Base-by-base conservation (phyloP, 2,888 invertebrate genomes). In the Tridacna gigas region DNA sequence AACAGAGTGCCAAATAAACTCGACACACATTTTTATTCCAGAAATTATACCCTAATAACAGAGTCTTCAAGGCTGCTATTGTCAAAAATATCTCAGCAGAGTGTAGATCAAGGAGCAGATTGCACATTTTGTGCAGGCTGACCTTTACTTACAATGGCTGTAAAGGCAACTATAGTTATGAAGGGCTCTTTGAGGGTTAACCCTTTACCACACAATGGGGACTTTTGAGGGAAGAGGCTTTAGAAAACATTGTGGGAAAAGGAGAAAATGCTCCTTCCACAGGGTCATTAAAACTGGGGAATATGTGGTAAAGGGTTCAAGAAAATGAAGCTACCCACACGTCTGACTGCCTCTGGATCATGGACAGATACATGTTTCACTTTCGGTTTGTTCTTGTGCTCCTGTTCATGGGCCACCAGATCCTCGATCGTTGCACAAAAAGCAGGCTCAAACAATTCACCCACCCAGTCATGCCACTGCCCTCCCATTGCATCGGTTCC, bases 381-480 rank as follows among this genome's bases (percentile, higher is more conserved):
- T 51, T 63, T 80, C 0, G 87, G 87, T 65, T 87, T 87, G 67
- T 83, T 83, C 18, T 85, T 69, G 3, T 80, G 74, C 12, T 84
- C 86, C 15, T 83, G 82, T 48, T 89, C 87, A 77, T 85, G 80
- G n/a, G 88, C 88, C 12, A 90, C 78, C 15, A 92, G 85, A 63
- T 91, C 91, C 20, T 91, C 90, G 15, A 89, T 86, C 11, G 91
- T 91, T 11, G 89, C 86, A 28, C 89, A 89, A 83, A 90, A 91
- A 13, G 88, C 82, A 18, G 94, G 94, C 47, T 91, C 89, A 85
- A 93, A 94, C 26, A 93, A 66, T 45, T 93, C 92, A n/a, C 91
- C 91, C n/a, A 94, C 91, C 94, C 94, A 94, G 77, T 93, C 90
- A 63, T 90, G 82, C 90, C 90, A 90, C 26, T 85, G 84, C 12